Base-by-base conservation (phyloP, 2,113 vertebrate genomes). In the Procavia capensis region DNA sequence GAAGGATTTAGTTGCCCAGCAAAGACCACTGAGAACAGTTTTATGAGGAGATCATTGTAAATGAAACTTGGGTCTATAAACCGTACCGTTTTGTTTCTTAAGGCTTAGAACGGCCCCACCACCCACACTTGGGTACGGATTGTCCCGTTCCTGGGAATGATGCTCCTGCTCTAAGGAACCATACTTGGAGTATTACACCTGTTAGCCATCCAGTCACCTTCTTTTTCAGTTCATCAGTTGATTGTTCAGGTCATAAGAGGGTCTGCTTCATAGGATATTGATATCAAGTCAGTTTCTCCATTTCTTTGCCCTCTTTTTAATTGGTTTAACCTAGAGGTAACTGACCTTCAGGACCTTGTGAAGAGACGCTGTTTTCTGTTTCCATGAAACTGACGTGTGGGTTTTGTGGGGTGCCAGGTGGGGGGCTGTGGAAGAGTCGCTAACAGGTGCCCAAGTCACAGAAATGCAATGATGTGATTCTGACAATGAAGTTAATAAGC, bases 321-420 rank as follows among this genome's bases (percentile, higher is more conserved):
- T 22, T 88, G 34, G 8, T 89, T 4, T 80, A 50, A 66, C 88
- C 45, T 36, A 88, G 47, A 87, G 66, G 45, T 63, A 50, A 70
- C 88, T 85, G 72, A 93, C 24, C 54, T 88, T 93, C 41, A 94
- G 50, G 89, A 87, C 72, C n/a, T 85, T 93, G 39, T 72, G 34
- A 96, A 85, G 87, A 94, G 61, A 80, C 88, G 81, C 85, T 31
- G 6, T 88, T 93, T 94, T 96, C 66, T 95, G 82, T 96, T 95
- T 95, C 61, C 70, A 59, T 96, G 94, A 96, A 96, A 85, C 85
- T 94, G 85, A 93, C 78, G 47, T 83, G n/a, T 97, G 91, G 91
- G 68, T 93, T 95, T 96, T 95, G 57, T 75, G 76, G 70, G 17
- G 9, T 75, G 13, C 43, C 31, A 78, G 31, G 31, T 83, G 63